phyloP scores from a whole-genome alignment of 1,140 invertebrate species.

The Saccostrea cuccullata region DNA sequence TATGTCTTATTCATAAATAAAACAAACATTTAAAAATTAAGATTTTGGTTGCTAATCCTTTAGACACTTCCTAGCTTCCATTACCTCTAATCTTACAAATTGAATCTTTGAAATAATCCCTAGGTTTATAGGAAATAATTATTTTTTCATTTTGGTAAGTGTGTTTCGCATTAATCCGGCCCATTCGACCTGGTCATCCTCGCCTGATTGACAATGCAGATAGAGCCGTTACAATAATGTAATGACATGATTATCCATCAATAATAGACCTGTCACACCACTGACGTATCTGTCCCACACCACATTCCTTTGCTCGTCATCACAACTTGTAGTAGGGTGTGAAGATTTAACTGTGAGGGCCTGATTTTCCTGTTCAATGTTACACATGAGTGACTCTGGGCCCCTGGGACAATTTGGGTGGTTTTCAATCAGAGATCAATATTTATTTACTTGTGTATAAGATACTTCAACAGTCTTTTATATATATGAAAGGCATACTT shows the following conservation, averaged over 20 bases:
- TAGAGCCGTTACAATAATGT: conserved; percentile 20
- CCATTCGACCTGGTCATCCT: not conserved
- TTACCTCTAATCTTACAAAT: too few species aligned
- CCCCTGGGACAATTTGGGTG: not conserved
- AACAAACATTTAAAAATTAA: too few species aligned
- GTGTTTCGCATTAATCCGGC: not conserved
- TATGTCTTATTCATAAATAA: too few species aligned
- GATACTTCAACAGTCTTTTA: too few species aligned
- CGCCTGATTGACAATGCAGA: not conserved
- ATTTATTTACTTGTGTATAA: not conserved
- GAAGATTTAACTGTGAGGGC: not conserved
- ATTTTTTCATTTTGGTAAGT: not conserved
- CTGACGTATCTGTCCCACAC: conserved; percentile 22
- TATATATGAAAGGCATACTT: too few species aligned
- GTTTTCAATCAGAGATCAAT: not conserved
- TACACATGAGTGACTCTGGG: conserved; percentile 11
- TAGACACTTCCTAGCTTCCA: too few species aligned
- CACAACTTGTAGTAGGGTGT: conserved; percentile 18
- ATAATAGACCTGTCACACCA: conserved; percentile 16
- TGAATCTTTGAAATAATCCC: not conserved
- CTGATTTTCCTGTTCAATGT: conserved; percentile 25
- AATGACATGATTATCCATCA: conserved; percentile 28
- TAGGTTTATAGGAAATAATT: not conserved
- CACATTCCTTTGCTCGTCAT: conserved; percentile 18
- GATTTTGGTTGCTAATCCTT: too few species aligned